Percentiles rank a stretch among this genome's conserved stretches.
These are phyloP conservation scores for Tadarida brasiliensis DNA, from an alignment of 2,797 vertebrate genomes.

Conservation along the genomic window DNA sequence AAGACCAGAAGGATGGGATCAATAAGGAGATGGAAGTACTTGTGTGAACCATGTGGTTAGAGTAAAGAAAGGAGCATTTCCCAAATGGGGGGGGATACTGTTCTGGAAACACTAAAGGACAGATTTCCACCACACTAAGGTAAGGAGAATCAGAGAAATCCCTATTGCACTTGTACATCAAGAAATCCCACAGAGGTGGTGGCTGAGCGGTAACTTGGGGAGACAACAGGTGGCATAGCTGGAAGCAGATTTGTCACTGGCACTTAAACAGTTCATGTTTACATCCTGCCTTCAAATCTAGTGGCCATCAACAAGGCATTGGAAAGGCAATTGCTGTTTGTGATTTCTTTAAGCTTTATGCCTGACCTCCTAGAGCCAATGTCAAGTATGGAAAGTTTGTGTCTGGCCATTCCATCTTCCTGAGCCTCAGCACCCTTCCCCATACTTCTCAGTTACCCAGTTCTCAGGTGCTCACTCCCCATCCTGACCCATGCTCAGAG, in stretches of 20 bases:
- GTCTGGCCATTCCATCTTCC: neutral
- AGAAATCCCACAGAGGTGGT: neutral
- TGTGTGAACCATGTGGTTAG: neutral
- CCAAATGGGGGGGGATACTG: neutral
- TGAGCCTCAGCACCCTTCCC: neutral
- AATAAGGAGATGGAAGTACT: neutral
- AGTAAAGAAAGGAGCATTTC: neutral
- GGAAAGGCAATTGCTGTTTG: neutral
- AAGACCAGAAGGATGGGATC: neutral
- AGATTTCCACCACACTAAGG: neutral
- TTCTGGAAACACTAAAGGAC: neutral
- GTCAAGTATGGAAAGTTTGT: neutral
- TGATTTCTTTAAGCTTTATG: neutral
- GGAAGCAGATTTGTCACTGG: neutral
- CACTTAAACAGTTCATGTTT: neutral
- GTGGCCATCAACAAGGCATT: neutral
- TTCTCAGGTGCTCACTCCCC: neutral
- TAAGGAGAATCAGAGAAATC: neutral
- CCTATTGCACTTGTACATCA: neutral
- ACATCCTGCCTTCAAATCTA: neutral
- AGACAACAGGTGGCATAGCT: neutral
- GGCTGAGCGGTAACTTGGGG: neutral
- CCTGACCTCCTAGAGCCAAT: neutral
- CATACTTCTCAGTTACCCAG: neutral
- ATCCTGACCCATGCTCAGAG: neutral